These are phyloP conservation scores for Glaucopsyche alexis DNA, from an alignment of 2,888 invertebrate genomes.

Conservation along the genomic window DNA sequence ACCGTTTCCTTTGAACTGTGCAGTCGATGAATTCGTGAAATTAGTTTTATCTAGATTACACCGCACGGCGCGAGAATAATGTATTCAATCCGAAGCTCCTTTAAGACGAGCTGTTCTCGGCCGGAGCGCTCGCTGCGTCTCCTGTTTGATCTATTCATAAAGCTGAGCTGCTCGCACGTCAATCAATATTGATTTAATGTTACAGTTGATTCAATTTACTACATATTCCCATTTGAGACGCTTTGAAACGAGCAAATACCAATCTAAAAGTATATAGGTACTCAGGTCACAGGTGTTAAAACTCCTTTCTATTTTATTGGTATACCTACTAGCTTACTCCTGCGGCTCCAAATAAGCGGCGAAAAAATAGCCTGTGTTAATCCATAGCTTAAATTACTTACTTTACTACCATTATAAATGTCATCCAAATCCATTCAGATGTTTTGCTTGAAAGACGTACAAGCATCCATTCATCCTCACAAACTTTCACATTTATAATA, in stretches of 20 bases:
- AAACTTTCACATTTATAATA: no score
- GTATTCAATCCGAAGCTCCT: slow-evolving; percentile 45
- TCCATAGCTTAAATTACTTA: no score
- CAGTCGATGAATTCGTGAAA: slow-evolving; percentile 42
- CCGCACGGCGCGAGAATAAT: slow-evolving; percentile 47
- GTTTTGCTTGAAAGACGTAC: no score
- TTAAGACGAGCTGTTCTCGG: slow-evolving; percentile 38
- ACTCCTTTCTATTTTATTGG: not conserved
- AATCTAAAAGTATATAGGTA: not conserved
- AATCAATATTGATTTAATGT: slow-evolving; percentile 19
- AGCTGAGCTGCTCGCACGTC: not conserved
- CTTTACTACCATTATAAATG: no score
- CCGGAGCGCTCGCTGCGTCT: slow-evolving; percentile 35
- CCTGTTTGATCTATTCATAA: slow-evolving; percentile 16
- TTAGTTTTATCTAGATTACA: slow-evolving; percentile 51
- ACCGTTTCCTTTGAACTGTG: slow-evolving; percentile 37
- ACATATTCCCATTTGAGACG: not conserved
- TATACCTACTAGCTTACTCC: not conserved
- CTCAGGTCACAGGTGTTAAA: not conserved
- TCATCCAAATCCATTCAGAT: no score
- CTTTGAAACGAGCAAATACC: not conserved
- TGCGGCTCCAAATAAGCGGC: no score
- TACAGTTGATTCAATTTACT: slow-evolving; percentile 12
- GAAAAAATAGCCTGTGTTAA: no score
- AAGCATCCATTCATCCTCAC: no score